Evolutionary conservation across 2,113 vertebrate genomes (phyloP).

Genomic region (Embiotoca jacksoni): DNA sequence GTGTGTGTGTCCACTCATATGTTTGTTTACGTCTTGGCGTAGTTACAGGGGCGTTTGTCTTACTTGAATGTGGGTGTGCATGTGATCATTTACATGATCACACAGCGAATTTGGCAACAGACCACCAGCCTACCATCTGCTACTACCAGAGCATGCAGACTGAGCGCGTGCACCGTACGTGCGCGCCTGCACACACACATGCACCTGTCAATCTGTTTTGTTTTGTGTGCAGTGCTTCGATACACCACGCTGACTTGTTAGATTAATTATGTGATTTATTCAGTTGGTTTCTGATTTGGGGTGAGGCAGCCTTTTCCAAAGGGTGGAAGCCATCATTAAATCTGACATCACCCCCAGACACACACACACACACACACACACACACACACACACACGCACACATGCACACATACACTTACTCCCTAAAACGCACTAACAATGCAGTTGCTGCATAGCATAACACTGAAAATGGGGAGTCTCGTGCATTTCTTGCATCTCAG

Average conservation of each 20-base stretch:
- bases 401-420: slow-evolving; percentile 5
- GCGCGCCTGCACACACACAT: slow-evolving; percentile 25
- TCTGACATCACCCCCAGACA: slow-evolving; percentile 63
- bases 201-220: slow-evolving; percentile 59
- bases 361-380: slow-evolving; percentile 19
- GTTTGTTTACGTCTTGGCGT: slow-evolving; percentile 43
- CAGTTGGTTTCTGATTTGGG: slow-evolving; percentile 64
- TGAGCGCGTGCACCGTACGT: slow-evolving; percentile 6
- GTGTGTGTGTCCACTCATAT: neutral
- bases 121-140: slow-evolving; percentile 75
- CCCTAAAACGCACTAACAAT: slow-evolving; percentile 27
- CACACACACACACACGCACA: slow-evolving; percentile 14
- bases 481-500: slow-evolving; percentile 7
- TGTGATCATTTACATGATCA: slow-evolving; percentile 77
- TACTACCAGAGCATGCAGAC: slow-evolving; percentile 56
- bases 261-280: slow-evolving; percentile 73
- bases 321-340: slow-evolving; percentile 72
- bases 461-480: slow-evolving; percentile 3
- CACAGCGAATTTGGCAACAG: slow-evolving; percentile 72
- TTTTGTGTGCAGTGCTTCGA: slow-evolving; percentile 38
- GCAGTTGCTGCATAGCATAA: slow-evolving; percentile 36
- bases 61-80: slow-evolving; percentile 51
- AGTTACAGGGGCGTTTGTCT: slow-evolving; percentile 43
- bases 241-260: slow-evolving; percentile 61
- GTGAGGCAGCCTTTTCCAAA: slow-evolving; percentile 54